phyloP scores from a whole-genome alignment of 2,113 vertebrate species.

The Atlantisia rogersi region DNA sequence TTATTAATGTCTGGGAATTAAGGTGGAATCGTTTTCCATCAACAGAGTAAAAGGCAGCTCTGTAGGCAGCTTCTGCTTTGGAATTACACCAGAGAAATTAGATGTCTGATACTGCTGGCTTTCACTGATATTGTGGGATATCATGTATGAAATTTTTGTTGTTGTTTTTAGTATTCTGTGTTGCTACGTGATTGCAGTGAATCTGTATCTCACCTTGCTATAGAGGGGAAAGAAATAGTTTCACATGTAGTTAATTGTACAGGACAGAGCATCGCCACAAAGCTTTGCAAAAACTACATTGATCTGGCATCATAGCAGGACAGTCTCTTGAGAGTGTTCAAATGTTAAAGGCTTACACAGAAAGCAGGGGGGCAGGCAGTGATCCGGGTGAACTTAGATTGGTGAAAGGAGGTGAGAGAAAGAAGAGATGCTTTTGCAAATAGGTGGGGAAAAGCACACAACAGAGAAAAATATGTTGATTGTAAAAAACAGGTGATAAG shows the following conservation, averaged over 20 bases:
- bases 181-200: background rate
- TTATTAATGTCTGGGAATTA: background rate
- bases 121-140: background rate
- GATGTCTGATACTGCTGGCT: background rate
- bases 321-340: background rate
- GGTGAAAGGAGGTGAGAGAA: background rate
- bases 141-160: background rate
- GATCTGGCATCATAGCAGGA: background rate
- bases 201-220: background rate
- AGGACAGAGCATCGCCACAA: fast-evolving
- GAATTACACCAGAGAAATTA: background rate
- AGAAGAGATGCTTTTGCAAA: background rate
- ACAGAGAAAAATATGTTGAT: background rate
- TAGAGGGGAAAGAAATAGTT: background rate
- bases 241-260: background rate
- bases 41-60: background rate
- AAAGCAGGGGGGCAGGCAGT: background rate
- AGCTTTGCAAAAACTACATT: background rate
- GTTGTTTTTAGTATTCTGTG: background rate
- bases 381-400: background rate
- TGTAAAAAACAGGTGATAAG: background rate
- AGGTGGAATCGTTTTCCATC: background rate
- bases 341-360: background rate
- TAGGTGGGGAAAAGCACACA: background rate
- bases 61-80: background rate